A percentile compares a stretch with the other conserved stretches of the same genome.
Conservation (phyloP, 2,113 vertebrate genomes). For the Bufo bufo region DNA sequence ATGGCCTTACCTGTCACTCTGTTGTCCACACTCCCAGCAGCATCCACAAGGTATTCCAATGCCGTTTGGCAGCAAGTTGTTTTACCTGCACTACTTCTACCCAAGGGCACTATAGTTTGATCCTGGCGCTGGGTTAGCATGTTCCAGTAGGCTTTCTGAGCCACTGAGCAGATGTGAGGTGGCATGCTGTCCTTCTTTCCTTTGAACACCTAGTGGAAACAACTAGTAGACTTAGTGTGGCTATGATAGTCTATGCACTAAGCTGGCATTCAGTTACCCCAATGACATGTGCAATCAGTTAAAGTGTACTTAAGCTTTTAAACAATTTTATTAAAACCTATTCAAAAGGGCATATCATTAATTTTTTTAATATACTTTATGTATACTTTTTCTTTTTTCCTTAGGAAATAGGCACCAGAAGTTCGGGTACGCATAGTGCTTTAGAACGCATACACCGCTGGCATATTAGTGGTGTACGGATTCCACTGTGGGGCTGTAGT, state of each 20-base stretch:
- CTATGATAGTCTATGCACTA: conserved; percentile 1
- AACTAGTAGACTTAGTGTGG: neutral
- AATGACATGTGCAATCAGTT: too few relatives aligned
- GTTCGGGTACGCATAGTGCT: too few relatives aligned
- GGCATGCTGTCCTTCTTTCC: conserved; percentile 66
- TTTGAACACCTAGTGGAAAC: conserved; percentile 57
- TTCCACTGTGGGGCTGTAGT: too few relatives aligned
- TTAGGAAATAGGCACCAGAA: too few relatives aligned
- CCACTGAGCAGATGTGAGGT: conserved; percentile 76
- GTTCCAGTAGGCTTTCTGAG: conserved; percentile 79
- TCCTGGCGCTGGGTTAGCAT: conserved; percentile 80
- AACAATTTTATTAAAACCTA: too few relatives aligned
- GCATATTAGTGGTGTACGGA: too few relatives aligned
- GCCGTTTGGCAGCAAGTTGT: conserved; percentile 77
- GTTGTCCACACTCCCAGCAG: conserved; percentile 75
- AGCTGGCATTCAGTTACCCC: neutral
- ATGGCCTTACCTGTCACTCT: conserved; percentile 72
- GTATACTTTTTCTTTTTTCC: too few relatives aligned
- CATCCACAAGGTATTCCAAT: conserved; percentile 79
- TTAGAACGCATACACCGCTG: too few relatives aligned
- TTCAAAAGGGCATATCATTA: too few relatives aligned
- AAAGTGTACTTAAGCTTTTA: too few relatives aligned
- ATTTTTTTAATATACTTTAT: too few relatives aligned
- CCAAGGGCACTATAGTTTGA: conserved; percentile 85
- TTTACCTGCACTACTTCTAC: conserved; percentile 85